Evolutionary conservation across 2,888 invertebrate genomes (phyloP).

Genomic region (Oscheius myriophilus): DNA sequence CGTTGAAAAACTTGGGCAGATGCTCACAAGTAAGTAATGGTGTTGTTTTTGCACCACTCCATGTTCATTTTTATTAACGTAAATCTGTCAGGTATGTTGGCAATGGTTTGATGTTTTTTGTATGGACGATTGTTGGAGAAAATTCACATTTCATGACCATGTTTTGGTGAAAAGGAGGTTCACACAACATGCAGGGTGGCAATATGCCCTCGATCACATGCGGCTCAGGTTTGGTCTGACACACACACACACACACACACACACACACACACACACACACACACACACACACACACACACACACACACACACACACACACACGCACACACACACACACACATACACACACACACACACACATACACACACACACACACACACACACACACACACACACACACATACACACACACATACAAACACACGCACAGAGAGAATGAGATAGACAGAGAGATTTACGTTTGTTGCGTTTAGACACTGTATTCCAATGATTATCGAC

Average conservation of each 20-base stretch:
- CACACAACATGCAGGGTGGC: slow-evolving; percentile 85
- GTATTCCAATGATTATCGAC: slow-evolving; percentile 22
- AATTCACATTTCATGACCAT: slow-evolving; percentile 80
- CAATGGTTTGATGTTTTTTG: slow-evolving; percentile 79
- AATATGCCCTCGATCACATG: slow-evolving; percentile 81
- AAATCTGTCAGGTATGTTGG: slow-evolving; percentile 73
- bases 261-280: too few species aligned
- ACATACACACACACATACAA: too few species aligned
- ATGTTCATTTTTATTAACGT: background rate
- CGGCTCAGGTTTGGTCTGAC: slow-evolving; percentile 74
- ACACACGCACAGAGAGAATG: too few species aligned
- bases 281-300: too few species aligned
- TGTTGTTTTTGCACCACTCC: background rate
- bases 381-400: too few species aligned
- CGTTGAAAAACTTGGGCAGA: slow-evolving; percentile 19
- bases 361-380: too few species aligned
- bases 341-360: too few species aligned
- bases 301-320: too few species aligned
- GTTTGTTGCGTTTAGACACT: too few species aligned
- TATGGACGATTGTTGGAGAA: slow-evolving; percentile 81
- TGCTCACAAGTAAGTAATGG: slow-evolving; percentile 19
- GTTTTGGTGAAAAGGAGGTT: slow-evolving; percentile 82
- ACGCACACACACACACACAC: too few species aligned
- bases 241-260: too few species aligned
- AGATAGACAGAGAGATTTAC: too few species aligned